Conservation (phyloP, 2,888 invertebrate genomes). For the Pseudococcus jackbeardsleyi region DNA sequence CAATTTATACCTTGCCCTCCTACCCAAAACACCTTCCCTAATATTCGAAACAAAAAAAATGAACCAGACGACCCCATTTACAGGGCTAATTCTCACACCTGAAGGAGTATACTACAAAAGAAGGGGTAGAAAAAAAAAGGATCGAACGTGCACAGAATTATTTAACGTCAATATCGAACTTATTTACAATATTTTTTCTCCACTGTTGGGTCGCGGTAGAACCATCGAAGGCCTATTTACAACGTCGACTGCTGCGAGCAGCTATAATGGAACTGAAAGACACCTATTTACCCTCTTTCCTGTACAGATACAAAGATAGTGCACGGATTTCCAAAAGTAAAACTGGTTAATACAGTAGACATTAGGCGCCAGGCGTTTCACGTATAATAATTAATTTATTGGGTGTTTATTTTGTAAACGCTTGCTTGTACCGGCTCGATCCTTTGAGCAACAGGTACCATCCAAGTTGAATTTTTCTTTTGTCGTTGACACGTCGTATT, state of each 20-base stretch:
- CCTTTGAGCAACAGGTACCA: conserved; percentile 5
- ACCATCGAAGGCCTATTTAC: conserved; percentile 19
- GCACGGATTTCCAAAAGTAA: conserved; percentile 55
- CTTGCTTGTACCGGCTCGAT: conserved; percentile 15
- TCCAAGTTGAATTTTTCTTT: background rate
- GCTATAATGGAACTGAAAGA: conserved; percentile 24
- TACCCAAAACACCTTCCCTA: background rate
- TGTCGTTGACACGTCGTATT: background rate
- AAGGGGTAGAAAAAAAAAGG: background rate
- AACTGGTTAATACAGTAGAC: conserved; percentile 49
- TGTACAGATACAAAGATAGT: conserved; percentile 17
- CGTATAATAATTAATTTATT: conserved; percentile 55
- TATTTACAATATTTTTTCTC: conserved; percentile 12
- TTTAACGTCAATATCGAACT: conserved; percentile 1
- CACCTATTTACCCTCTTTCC: conserved; percentile 23
- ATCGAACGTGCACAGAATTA: conserved; percentile 26
- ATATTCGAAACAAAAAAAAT: background rate
- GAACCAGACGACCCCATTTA: background rate
- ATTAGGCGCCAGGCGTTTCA: conserved; percentile 58
- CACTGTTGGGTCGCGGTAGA: too few species aligned
- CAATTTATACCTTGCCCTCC: background rate
- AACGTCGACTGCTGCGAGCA: background rate
- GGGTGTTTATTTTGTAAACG: conserved; percentile 39
- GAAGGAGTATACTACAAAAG: background rate
- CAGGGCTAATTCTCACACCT: conserved; percentile 9